These are phyloP conservation scores for Gadus macrocephalus DNA, from an alignment of 2,113 vertebrate species.

Conservation along the genomic window DNA sequence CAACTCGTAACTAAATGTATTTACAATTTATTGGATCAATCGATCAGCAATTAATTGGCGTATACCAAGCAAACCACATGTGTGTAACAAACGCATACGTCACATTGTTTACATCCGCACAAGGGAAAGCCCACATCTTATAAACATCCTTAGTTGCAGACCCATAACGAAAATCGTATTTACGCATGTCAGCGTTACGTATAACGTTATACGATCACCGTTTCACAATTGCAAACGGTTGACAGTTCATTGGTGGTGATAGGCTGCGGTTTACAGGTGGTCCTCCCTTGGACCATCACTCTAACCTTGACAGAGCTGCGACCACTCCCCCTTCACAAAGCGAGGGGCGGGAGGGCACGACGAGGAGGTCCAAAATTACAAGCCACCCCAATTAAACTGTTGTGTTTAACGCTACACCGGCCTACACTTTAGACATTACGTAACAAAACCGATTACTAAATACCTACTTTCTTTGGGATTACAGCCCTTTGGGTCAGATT, in stretches of 20 bases:
- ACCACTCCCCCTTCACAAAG: conserved; percentile 54
- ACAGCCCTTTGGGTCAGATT: not conserved
- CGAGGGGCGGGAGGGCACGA: conserved; percentile 10
- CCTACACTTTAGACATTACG: not conserved
- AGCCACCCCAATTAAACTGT: not conserved
- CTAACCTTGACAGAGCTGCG: conserved; percentile 34
- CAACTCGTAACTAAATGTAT: too few relatives aligned
- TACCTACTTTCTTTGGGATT: not conserved
- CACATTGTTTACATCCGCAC: conserved; percentile 69
- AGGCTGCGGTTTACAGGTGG: conserved; percentile 7
- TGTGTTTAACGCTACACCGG: not conserved
- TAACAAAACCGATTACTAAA: not conserved
- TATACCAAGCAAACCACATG: conserved; percentile 47
- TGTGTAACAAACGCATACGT: conserved; percentile 46
- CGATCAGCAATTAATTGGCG: conserved; percentile 1
- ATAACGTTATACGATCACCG: too few relatives aligned
- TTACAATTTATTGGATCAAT: too few relatives aligned
- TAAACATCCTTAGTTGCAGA: too few relatives aligned
- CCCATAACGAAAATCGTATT: too few relatives aligned
- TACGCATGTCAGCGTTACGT: too few relatives aligned
- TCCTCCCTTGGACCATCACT: not conserved
- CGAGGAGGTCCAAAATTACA: not conserved
- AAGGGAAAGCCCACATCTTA: conserved; percentile 10
- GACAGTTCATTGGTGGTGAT: too few relatives aligned
- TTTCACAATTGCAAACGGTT: too few relatives aligned